phyloP scores from a whole-genome alignment of 2,113 vertebrate species.

The Sebastes schlegelii region DNA sequence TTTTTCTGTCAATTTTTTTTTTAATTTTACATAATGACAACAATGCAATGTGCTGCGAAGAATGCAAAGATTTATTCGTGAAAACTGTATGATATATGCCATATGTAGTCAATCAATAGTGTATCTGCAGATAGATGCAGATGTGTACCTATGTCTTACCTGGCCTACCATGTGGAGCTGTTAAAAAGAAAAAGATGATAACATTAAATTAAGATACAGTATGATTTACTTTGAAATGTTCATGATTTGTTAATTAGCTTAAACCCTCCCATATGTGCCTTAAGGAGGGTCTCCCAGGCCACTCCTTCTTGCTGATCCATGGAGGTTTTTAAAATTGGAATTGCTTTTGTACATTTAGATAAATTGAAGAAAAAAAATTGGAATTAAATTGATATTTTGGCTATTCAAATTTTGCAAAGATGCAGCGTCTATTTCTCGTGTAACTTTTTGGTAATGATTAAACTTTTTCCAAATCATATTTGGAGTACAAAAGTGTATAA shows the following conservation, averaged over 20 bases:
- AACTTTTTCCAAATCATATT: too few species aligned
- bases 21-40: too few species aligned
- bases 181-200: not conserved
- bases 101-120: not conserved
- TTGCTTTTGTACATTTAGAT: not conserved
- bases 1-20: too few species aligned
- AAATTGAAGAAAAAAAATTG: not conserved
- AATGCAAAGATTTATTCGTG: too few species aligned
- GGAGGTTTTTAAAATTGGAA: not conserved
- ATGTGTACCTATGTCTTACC: too few species aligned
- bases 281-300: not conserved
- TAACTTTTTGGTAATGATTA: not conserved
- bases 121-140: not conserved
- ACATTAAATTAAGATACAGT: too few species aligned
- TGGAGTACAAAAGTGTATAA: not conserved
- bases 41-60: too few species aligned
- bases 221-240: too few species aligned
- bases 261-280: too few species aligned
- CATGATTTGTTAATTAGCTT: too few species aligned
- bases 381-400: not conserved
- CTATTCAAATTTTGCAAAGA: not conserved
- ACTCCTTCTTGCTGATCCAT: not conserved
- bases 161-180: too few species aligned
- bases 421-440: not conserved
- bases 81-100: too few species aligned